Base-by-base conservation (phyloP, 2,797 vertebrate species). In the Trematomus bernacchii region DNA sequence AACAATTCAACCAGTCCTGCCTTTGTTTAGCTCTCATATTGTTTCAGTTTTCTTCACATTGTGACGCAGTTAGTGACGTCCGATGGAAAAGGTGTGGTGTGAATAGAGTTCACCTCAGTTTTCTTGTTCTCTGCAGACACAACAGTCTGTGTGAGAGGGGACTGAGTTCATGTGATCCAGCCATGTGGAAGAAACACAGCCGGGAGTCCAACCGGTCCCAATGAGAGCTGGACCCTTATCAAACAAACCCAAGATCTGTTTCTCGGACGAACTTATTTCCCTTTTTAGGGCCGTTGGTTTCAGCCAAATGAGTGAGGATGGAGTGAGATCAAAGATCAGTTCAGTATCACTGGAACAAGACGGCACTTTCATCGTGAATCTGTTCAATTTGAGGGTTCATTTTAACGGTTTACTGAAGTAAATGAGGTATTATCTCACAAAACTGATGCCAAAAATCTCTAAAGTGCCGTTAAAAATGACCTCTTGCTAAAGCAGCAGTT, bases 81-180 rank as follows among this genome's bases (percentile, higher is more conserved):
- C 46, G 66, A 48, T 15, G 30, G 51, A 66, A 53, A 69, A 14
- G 18, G 13, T 3, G 63, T 40, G 15, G 6, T 8, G 40, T 44
- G 67, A 66, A 82, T 55, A 69, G 69, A 71, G 42, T 8, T 27
- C 0, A 6, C 37, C 37, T 12, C 43, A 3, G 19, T 15, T 57
- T 7, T 40, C 18, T 1, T 50, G 14, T 10, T 5, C 55, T 44
- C 8, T 1, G 58, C 2, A 5, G 54, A 4, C 54, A 19, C 54
- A 65, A 62, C 71, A 50, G 79, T 72, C 72, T 47, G 77, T 71
- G 23, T 27, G 23, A 37, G 66, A 78, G 84, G 76, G 51, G 0
- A 77, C 3, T 0, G 68, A 27, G 85, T 86, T 87, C 82, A 79
- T 30, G 80, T 63, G 84, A 82, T 27, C 23, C 23, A 27, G 23